phyloP scores from a whole-genome alignment of 2,797 vertebrate species.

The Poeciliopsis gracilis region DNA sequence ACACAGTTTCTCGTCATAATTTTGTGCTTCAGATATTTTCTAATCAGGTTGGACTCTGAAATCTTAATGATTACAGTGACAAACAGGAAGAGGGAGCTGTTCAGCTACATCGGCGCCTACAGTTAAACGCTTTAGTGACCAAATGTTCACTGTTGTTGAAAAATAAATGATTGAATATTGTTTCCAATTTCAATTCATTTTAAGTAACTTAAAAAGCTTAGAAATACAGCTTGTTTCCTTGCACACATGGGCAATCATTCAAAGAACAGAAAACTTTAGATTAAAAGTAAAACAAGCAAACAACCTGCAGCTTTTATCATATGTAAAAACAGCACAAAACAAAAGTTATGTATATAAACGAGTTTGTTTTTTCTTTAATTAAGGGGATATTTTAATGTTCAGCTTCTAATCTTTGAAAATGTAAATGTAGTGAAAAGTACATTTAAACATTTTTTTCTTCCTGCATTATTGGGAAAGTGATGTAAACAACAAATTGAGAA shows the following conservation, averaged over 20 bases:
- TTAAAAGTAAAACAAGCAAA: neutral
- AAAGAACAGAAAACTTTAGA: neutral
- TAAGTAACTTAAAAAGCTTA: neutral
- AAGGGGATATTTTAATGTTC: neutral
- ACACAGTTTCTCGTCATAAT: neutral
- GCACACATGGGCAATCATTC: too few species aligned
- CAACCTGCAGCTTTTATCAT: neutral
- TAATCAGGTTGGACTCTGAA: neutral
- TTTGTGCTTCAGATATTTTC: neutral
- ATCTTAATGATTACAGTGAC: neutral
- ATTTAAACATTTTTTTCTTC: neutral
- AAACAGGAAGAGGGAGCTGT: constrained; percentile 22
- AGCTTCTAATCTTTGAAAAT: neutral
- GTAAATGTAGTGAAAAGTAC: neutral
- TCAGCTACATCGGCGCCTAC: neutral
- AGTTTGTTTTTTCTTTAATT: neutral
- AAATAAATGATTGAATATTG: too few species aligned
- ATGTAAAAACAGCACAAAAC: neutral
- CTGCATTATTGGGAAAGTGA: neutral
- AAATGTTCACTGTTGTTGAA: neutral
- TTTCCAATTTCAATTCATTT: neutral
- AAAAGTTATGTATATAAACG: neutral
- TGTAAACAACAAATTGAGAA: neutral
- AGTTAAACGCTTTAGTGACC: neutral
- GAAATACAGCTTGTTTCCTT: neutral